These are phyloP conservation scores for Uloborus diversus DNA, from an alignment of 1,140 invertebrate genomes.

Conservation along the genomic window DNA sequence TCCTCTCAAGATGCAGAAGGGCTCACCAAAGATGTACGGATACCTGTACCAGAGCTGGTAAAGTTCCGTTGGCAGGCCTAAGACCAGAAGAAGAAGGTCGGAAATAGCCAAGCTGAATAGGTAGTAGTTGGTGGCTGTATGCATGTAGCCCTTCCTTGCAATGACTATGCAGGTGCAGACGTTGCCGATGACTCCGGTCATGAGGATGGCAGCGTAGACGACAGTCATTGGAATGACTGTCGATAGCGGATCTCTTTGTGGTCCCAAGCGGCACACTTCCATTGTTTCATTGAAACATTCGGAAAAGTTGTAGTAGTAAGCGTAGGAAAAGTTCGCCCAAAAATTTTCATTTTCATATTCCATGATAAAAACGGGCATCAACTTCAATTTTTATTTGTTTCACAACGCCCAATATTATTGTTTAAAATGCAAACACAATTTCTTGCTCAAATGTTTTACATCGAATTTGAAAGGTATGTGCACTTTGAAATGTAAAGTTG, in stretches of 20 bases:
- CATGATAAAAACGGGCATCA: too few relatives aligned
- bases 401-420: too few relatives aligned
- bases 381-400: too few relatives aligned
- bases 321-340: not conserved
- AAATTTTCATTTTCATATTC: not conserved
- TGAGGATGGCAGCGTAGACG: slow-evolving; percentile 68
- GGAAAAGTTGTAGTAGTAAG: slow-evolving; percentile 9
- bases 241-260: slow-evolving; percentile 22
- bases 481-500: too few relatives aligned
- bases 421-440: too few relatives aligned
- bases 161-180: slow-evolving; percentile 73
- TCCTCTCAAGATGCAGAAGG: slow-evolving; percentile 84
- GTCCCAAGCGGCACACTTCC: slow-evolving; percentile 25
- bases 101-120: slow-evolving; percentile 92
- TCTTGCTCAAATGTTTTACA: too few relatives aligned
- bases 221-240: slow-evolving; percentile 67
- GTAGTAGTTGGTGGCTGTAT: slow-evolving; percentile 83
- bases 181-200: slow-evolving; percentile 71
- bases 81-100: slow-evolving; percentile 82
- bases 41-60: slow-evolving; percentile 81
- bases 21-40: slow-evolving; percentile 87
- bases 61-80: slow-evolving; percentile 82
- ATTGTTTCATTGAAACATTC: slow-evolving; percentile 11
- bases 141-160: slow-evolving; percentile 69
- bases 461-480: too few relatives aligned